Percentiles rank a stretch among this genome's conserved stretches.
Conservation (phyloP, 2,888 invertebrate genomes). For the Campoletis raptor region DNA sequence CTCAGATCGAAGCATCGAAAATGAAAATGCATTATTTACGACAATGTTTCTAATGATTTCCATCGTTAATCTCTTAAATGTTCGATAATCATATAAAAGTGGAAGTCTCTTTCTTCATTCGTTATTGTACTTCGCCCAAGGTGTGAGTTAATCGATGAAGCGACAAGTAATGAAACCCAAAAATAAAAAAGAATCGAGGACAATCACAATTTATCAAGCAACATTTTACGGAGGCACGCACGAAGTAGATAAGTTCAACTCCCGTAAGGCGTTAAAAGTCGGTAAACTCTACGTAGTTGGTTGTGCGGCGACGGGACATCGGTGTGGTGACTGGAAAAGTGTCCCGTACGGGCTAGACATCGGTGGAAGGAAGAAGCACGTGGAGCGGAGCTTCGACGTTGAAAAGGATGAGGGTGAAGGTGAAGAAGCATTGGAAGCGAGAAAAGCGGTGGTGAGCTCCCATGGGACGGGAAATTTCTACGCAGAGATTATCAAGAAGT, state of each 20-base stretch:
- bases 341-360: constrained; percentile 68
- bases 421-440: constrained; percentile 57
- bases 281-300: constrained; percentile 64
- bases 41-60: background rate
- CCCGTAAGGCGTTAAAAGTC: constrained; percentile 22
- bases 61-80: no score
- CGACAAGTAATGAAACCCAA: background rate
- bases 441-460: constrained; percentile 55
- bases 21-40: background rate
- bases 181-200: background rate
- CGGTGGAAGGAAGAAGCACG: constrained; percentile 67
- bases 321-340: constrained; percentile 69
- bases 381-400: constrained; percentile 49
- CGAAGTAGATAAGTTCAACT: background rate
- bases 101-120: background rate
- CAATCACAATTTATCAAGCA: background rate
- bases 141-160: background rate
- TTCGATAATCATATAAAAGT: no score
- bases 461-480: constrained; percentile 75
- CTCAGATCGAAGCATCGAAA: background rate
- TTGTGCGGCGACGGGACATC: constrained; percentile 73
- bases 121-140: background rate
- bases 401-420: constrained; percentile 70
- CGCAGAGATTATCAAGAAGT: constrained; percentile 81
- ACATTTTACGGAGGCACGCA: background rate